Conservation (phyloP, 2,113 vertebrate genomes). For the Butastur rufipennis region DNA sequence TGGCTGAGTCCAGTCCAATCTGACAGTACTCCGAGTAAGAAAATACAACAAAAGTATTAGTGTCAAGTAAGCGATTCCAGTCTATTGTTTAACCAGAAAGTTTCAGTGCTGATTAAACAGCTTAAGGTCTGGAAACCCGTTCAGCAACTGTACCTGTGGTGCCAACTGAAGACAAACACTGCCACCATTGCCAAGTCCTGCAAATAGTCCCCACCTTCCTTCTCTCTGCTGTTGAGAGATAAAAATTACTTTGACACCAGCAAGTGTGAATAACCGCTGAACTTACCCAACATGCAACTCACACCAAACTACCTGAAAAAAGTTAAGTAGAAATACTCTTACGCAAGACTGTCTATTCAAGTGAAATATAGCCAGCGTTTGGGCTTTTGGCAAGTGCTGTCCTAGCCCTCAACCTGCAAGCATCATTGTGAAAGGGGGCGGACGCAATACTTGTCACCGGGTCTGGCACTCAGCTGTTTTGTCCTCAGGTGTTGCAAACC, state of each 20-base stretch:
- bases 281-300: neutral
- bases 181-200: neutral
- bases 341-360: neutral
- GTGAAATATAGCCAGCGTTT: accelerated
- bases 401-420: neutral
- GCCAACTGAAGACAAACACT: neutral
- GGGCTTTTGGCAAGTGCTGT: neutral
- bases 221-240: neutral
- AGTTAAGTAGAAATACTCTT: neutral
- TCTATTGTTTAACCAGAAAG: neutral
- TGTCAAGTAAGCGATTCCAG: neutral
- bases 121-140: neutral
- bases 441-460: accelerated
- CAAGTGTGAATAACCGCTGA: neutral
- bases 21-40: neutral
- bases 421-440: neutral
- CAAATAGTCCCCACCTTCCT: neutral
- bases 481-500: neutral
- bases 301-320: neutral
- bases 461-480: neutral
- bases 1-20: neutral
- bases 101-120: neutral
- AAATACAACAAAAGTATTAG: neutral
- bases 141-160: neutral
- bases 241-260: neutral